These are phyloP conservation scores for Pemphigus obesinymphae DNA, from an alignment of 1,140 invertebrate species.

Conservation along the genomic window DNA sequence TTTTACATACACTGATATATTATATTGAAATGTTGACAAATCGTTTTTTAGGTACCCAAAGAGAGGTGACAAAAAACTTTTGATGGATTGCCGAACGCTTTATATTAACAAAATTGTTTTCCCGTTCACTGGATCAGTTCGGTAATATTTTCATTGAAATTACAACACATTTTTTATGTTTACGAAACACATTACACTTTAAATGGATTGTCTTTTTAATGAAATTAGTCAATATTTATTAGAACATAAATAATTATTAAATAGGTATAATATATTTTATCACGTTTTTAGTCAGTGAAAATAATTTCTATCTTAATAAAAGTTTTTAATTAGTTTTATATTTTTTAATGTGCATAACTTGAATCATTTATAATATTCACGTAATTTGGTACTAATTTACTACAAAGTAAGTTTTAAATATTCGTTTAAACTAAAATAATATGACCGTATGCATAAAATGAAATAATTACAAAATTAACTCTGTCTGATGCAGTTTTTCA, in stretches of 20 bases:
- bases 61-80: neutral
- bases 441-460: neutral
- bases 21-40: conserved; percentile 23
- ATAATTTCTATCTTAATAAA: too few relatives aligned
- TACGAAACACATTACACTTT: neutral
- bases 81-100: conserved; percentile 12
- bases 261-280: too few relatives aligned
- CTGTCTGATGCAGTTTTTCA: neutral
- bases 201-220: neutral
- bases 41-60: neutral
- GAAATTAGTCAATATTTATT: neutral
- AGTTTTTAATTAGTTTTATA: too few relatives aligned
- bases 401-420: neutral
- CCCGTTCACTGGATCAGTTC: neutral
- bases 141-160: neutral
- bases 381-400: too few relatives aligned
- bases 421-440: neutral
- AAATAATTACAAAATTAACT: neutral
- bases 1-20: conserved; percentile 23
- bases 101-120: conserved; percentile 12
- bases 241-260: neutral
- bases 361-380: too few relatives aligned
- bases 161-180: neutral
- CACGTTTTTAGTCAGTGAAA: too few relatives aligned
- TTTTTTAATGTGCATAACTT: too few relatives aligned